Evolutionary conservation across 2,888 invertebrate genomes (phyloP).

Genomic region (Thereva unica): DNA sequence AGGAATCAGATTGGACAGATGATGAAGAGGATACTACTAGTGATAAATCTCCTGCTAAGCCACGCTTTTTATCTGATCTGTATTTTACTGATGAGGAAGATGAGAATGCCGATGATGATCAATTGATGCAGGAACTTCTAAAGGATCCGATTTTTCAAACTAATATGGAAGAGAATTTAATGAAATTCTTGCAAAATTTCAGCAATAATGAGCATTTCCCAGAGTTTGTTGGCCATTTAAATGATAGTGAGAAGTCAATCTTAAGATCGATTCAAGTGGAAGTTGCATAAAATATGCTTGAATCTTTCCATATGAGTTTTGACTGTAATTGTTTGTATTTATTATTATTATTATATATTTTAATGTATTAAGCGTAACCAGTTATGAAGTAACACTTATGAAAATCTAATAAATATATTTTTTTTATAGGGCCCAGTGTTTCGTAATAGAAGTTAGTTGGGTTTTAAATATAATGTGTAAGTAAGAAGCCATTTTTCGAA

Average conservation of each 20-base stretch:
- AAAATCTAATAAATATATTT: too few species aligned
- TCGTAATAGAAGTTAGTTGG: too few species aligned
- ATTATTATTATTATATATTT: not conserved
- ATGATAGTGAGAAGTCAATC: slow-evolving; percentile 61
- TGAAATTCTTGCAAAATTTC: slow-evolving; percentile 67
- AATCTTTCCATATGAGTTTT: not conserved
- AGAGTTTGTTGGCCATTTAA: slow-evolving; percentile 66
- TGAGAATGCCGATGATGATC: slow-evolving; percentile 59
- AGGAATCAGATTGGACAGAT: slow-evolving; percentile 51
- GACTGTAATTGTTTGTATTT: not conserved
- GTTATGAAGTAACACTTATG: too few species aligned
- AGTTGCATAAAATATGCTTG: slow-evolving; percentile 28
- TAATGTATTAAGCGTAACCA: too few species aligned
- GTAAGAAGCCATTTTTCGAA: too few species aligned
- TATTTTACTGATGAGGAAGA: slow-evolving; percentile 53
- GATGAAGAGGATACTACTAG: slow-evolving; percentile 45
- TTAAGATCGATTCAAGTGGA: slow-evolving; percentile 51
- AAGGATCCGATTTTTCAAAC: slow-evolving; percentile 67
- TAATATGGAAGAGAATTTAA: slow-evolving; percentile 66
- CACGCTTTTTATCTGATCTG: slow-evolving; percentile 52
- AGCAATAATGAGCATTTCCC: slow-evolving; percentile 67
- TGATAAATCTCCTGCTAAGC: slow-evolving; percentile 49
- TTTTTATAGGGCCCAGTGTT: too few species aligned
- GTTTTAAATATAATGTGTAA: too few species aligned
- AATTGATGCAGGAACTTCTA: slow-evolving; percentile 66